Conservation (phyloP, 2,888 invertebrate genomes). For the Caenorhabditis japonica region DNA sequence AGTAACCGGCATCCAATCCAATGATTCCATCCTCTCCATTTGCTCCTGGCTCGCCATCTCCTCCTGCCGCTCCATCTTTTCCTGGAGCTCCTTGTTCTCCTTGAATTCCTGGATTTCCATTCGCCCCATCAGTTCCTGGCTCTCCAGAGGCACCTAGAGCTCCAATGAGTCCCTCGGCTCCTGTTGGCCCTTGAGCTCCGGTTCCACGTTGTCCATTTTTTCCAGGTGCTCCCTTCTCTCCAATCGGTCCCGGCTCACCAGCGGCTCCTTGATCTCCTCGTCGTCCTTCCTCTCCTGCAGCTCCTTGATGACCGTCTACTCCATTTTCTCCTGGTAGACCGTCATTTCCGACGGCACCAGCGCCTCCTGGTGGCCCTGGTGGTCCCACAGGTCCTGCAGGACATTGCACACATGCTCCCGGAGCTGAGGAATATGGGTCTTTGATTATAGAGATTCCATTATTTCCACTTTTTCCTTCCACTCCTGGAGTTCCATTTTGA, state of each 20-base stretch:
- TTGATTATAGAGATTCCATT: conserved; percentile 10
- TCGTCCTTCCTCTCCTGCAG: conserved; percentile 12
- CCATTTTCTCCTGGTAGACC: conserved; percentile 28
- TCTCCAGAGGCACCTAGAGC: conserved; percentile 17
- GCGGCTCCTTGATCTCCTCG: conserved; percentile 17
- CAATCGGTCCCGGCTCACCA: conserved; percentile 7
- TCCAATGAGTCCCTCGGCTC: conserved; percentile 17
- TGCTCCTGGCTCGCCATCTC: conserved; percentile 17
- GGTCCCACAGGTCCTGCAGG: conserved; percentile 25
- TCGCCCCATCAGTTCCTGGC: conserved; percentile 15
- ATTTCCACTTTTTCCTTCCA: conserved; percentile 32
- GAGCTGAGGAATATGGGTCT: conserved; percentile 16
- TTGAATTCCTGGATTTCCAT: conserved; percentile 13
- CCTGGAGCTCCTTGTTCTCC: conserved; percentile 30
- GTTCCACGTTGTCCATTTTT: conserved; percentile 32
- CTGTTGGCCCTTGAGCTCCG: conserved; percentile 20
- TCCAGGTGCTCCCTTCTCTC: conserved; percentile 16
- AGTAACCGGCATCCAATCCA: conserved; percentile 32
- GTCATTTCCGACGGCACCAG: conserved; percentile 6
- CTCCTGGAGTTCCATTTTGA: conserved; percentile 27
- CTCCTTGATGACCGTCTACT: conserved; percentile 14
- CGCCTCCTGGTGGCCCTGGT: conserved; percentile 7
- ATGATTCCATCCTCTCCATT: conserved; percentile 16
- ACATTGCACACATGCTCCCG: conserved; percentile 24
- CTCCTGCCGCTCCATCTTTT: conserved; percentile 29